Evolutionary conservation across 2,113 vertebrate genomes (phyloP).

Genomic region (Euleptes europaea): DNA sequence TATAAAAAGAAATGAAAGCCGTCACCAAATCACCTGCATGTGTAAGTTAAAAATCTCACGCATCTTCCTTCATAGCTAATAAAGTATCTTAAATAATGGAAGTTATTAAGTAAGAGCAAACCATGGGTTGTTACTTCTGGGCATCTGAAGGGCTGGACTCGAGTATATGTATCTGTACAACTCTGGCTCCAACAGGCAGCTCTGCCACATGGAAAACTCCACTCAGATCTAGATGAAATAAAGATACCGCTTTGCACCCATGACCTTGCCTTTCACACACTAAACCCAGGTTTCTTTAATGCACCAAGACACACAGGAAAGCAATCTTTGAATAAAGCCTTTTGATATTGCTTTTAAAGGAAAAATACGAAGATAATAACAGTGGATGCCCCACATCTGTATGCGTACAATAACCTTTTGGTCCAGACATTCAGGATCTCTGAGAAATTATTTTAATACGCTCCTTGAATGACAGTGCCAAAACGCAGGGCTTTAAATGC

Average conservation of each 20-base stretch:
- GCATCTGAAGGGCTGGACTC: neutral
- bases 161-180: neutral
- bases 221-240: constrained; percentile 3
- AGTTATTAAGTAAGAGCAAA: constrained; percentile 27
- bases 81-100: neutral
- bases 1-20: neutral
- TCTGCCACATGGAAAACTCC: constrained; percentile 3
- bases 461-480: neutral
- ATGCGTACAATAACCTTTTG: neutral
- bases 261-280: neutral
- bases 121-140: constrained; percentile 11
- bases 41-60: neutral
- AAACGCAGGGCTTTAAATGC: constrained; percentile 26
- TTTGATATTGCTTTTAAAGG: rapidly evolving
- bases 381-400: too few relatives aligned
- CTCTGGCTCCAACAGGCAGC: neutral
- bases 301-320: neutral
- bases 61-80: neutral
- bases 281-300: neutral
- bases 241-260: neutral
- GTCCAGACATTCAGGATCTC: neutral
- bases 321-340: neutral
- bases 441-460: neutral
- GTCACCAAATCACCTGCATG: neutral
- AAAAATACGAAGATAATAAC: neutral